Evolutionary conservation across 2,888 invertebrate species (phyloP), one percentile per base, ranked within the genome.

Genomic region (Drosophila barbarae): DNA sequence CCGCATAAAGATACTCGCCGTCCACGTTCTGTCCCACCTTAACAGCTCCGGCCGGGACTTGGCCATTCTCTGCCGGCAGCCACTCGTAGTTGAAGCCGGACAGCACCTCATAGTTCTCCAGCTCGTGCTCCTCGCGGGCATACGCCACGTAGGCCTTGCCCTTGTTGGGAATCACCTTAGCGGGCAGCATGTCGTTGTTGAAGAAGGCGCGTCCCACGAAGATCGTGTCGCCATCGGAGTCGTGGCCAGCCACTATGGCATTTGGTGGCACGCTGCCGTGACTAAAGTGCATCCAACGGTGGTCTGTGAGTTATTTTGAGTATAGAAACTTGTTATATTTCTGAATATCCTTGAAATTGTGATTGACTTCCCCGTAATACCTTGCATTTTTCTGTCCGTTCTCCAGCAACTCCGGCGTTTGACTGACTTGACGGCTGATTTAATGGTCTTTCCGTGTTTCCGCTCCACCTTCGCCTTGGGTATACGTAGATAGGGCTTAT

Each of bases 181-280:
- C 92, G 2, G 93, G 93, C 32, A 93, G 72, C 89, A 91, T 89
- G 77, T 93, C 92, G 21, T 92, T 93, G 61, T 91, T 91, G 78
- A 94, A 93, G 58, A 90, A 91, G 2, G 93, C 92, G 54, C 95
- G 91, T 0, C 95, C 95, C 0, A 95, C 93, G 87, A 92, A 95
- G 79, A 96, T 94, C 51, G 92, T 90, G 1, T 91, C 90, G 0
- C 95, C 95, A 73, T 95, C 95, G 12, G 88, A 88, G 82, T 95
- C 95, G 2, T 91, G 91, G 26, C 95, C 95, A 39, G 92, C 93
- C 13, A 80, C 77, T 0, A 93, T 90, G 2, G 93, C 92, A 6
- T 77, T 59, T 2, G 77, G 65, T 1, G 88, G 77, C 23, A 87
- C 38, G 12, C 55, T 47, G 49, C 87, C 88, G 34, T 72, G 57